Evolutionary conservation across 2,888 invertebrate genomes (phyloP).

Genomic region (Linnaemya tessellans): DNA sequence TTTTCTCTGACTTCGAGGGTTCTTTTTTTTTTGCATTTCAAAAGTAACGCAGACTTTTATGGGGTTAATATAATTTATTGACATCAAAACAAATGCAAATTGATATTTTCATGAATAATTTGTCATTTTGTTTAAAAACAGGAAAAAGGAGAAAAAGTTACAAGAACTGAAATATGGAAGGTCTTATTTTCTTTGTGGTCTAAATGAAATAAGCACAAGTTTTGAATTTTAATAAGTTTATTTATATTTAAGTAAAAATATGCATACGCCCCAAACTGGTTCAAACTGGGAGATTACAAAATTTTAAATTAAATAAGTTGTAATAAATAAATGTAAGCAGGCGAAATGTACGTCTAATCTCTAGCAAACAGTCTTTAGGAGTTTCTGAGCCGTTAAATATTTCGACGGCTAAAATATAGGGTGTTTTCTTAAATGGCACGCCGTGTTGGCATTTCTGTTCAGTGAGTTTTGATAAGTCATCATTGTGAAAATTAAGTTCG

Average conservation of each 20-base stretch:
- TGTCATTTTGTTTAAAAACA: constrained; percentile 56
- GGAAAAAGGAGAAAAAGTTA: not conserved
- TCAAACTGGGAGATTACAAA: constrained; percentile 23
- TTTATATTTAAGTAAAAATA: constrained; percentile 43
- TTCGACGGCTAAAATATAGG: too few relatives aligned
- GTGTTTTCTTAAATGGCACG: too few relatives aligned
- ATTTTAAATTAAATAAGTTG: constrained; percentile 28
- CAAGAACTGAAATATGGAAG: constrained; percentile 7
- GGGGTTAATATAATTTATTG: constrained; percentile 71
- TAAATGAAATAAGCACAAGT: constrained; percentile 22
- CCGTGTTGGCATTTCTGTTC: too few relatives aligned
- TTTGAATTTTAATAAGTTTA: constrained; percentile 66
- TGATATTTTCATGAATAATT: constrained; percentile 72
- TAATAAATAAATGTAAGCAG: not conserved
- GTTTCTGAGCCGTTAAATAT: not conserved
- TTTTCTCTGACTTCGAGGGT: not conserved
- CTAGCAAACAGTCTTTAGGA: not conserved
- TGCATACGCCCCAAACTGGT: not conserved
- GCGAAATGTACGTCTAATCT: not conserved
- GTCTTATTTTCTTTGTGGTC: constrained; percentile 24
- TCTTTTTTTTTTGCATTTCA: not conserved
- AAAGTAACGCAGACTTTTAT: constrained; percentile 37
- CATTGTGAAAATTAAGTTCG: too few relatives aligned
- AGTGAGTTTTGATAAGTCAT: too few relatives aligned
- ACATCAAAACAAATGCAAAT: constrained; percentile 71